These are phyloP conservation scores for Suillia variegata DNA, from an alignment of 2,888 invertebrate genomes.

Conservation along the genomic window DNA sequence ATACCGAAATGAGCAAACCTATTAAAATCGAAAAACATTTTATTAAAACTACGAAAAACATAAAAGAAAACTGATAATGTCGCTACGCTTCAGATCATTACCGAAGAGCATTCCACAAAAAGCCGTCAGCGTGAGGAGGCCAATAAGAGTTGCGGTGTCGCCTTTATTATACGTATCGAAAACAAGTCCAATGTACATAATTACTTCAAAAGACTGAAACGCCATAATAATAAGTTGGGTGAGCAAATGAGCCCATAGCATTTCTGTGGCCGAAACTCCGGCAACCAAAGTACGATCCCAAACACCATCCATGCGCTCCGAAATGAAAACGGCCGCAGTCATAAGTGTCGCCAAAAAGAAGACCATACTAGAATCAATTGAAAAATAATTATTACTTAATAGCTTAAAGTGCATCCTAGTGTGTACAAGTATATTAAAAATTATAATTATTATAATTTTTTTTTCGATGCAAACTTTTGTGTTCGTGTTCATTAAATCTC, in stretches of 20 bases:
- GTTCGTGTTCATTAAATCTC: neutral
- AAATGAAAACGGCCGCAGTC: constrained; percentile 80
- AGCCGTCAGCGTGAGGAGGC: constrained; percentile 73
- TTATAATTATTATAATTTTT: too few species aligned
- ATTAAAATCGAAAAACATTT: neutral
- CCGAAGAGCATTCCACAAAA: constrained; percentile 84
- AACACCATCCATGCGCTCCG: constrained; percentile 81
- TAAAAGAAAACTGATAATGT: neutral
- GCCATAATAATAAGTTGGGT: constrained; percentile 77
- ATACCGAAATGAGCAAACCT: constrained; percentile 82
- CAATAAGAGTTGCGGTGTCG: constrained; percentile 64
- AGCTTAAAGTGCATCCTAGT: neutral
- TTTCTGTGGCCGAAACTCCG: constrained; percentile 80
- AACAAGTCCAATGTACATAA: constrained; percentile 59
- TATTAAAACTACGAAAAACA: neutral
- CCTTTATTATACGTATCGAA: constrained; percentile 60
- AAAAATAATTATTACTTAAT: too few species aligned
- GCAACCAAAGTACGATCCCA: constrained; percentile 87
- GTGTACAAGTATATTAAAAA: neutral
- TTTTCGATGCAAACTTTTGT: too few species aligned
- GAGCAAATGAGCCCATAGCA: constrained; percentile 79
- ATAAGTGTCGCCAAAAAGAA: constrained; percentile 86
- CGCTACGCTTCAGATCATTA: constrained; percentile 36
- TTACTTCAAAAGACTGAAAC: constrained; percentile 68
- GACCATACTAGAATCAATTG: constrained; percentile 68